Base-by-base conservation (phyloP, 1,140 invertebrate genomes). In the Heliconius himera region DNA sequence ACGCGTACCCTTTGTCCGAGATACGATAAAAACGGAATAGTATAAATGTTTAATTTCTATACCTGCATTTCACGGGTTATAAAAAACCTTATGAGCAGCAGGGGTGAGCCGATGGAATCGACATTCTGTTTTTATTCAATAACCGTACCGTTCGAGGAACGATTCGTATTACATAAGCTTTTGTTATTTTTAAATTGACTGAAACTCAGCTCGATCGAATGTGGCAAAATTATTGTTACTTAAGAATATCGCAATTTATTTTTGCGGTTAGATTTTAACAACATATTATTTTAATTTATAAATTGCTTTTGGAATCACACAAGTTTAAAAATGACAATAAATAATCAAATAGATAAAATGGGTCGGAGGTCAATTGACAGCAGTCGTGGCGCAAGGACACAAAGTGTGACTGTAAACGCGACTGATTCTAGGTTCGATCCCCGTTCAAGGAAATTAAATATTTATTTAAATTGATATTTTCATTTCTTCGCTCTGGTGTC, bases 111-210 rank as follows among this genome's bases (percentile, higher is more conserved):
- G 78, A 84, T 84, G 81, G 85, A 85, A 89, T 89, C 86, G 81
- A 88, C 87, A 86, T 88, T 88, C 81, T 88, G 86, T 93, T 91
- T 90, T 91, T 89, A 89, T 91, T 92, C 90, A 91, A 92, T 90
- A 92, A 89, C 85, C 89, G 83, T 85, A 87, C 86, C 83, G 82
- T 88, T 87, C 85, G 85, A 89, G 85, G 82, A 83, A 88, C 83
- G 89, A 87, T 85, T 93, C 88, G 80, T 87, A 86, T 91, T 91
- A 89, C 87, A 84, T 82, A 84, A 90, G 85, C 88, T 86, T 91
- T 91, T 93, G 89, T 91, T 90, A 88, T 91, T 86, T 85, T 91
- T 85, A 89, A 91, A 91, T 91, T 89, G 89, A 88, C 85, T 88
- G 87, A 84, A 88, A 87, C 87, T 84, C 76, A 80, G 86, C 83